phyloP scores from a whole-genome alignment of 2,797 vertebrate species.

The Hemibagrus guttatus region DNA sequence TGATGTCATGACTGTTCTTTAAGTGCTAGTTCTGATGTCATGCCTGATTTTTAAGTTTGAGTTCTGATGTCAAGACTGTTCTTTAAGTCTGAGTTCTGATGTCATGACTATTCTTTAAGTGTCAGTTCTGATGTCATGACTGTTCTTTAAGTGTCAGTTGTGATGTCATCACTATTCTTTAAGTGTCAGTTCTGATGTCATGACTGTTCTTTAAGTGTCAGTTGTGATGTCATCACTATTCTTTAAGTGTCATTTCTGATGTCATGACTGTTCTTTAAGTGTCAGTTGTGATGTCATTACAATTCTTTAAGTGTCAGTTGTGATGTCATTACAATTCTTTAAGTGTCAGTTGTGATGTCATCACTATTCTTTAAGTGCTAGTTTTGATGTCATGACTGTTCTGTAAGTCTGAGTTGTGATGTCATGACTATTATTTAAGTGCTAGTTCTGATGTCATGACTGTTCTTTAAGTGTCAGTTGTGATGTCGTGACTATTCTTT shows the following conservation, averaged over 20 bases:
- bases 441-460: neutral
- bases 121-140: neutral
- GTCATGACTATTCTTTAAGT: neutral
- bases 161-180: neutral
- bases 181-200: neutral
- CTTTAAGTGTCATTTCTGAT: neutral
- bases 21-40: neutral
- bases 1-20: neutral
- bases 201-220: neutral
- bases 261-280: neutral
- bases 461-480: neutral
- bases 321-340: neutral
- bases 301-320: neutral
- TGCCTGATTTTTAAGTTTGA: no score
- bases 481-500: neutral
- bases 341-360: neutral
- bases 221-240: neutral
- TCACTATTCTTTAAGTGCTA: neutral
- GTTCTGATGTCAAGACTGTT: neutral
- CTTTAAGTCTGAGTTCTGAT: neutral
- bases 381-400: neutral
- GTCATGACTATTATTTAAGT: neutral
- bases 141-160: neutral
- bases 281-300: neutral
- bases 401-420: neutral